These are phyloP conservation scores for Leuciscus idus DNA, from an alignment of 2,113 vertebrate species.

Conservation along the genomic window DNA sequence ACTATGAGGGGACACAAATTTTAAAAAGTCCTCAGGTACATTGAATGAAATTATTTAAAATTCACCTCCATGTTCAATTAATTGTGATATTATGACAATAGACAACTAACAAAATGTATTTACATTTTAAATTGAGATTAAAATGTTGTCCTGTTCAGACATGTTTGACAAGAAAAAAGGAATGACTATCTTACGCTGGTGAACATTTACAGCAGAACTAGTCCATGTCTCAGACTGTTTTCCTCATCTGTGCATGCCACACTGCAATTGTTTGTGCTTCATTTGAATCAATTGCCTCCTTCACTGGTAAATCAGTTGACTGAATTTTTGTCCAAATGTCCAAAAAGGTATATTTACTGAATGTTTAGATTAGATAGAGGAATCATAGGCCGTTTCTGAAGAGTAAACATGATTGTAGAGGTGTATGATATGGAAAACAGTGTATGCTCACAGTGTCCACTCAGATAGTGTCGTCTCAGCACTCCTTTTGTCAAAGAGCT, in stretches of 20 bases:
- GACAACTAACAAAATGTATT: not conserved
- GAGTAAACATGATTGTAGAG: not conserved
- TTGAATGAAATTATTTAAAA: not conserved
- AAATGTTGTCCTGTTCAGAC: not conserved
- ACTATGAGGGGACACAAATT: no score
- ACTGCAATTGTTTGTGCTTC: not conserved
- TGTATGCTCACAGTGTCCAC: conserved; percentile 42
- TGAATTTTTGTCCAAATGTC: not conserved
- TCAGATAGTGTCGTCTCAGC: conserved; percentile 38
- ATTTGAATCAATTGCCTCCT: not conserved
- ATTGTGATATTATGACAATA: not conserved
- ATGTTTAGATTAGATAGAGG: not conserved
- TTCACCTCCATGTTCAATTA: not conserved
- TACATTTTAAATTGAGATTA: not conserved
- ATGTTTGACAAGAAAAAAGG: no score
- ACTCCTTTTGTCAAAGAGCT: conserved; percentile 61
- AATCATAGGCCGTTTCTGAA: not conserved
- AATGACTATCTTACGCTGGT: not conserved
- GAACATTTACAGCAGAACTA: not conserved
- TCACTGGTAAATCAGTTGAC: not conserved
- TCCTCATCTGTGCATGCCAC: not conserved
- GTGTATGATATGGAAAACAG: not conserved
- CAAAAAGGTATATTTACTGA: not conserved
- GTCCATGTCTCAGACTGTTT: not conserved
- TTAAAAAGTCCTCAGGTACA: no score